Conservation (phyloP, 1,140 invertebrate genomes). For the Lepidurus packardi region DNA sequence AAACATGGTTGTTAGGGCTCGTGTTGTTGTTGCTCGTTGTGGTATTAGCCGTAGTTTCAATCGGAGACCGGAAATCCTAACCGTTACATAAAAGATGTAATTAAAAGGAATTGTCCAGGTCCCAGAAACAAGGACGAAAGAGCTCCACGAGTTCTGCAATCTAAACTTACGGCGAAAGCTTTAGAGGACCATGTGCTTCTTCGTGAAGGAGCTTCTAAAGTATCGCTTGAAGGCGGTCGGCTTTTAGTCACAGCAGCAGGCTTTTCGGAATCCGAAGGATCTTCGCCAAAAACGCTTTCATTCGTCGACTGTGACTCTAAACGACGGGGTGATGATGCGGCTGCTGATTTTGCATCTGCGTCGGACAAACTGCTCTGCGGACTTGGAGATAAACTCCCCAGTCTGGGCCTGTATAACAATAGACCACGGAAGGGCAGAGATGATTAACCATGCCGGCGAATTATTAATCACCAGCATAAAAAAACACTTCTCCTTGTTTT, state of each 20-base stretch:
- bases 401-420: neutral
- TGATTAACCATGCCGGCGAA: neutral
- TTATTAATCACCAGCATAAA: neutral
- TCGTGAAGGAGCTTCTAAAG: neutral
- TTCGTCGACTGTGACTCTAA: conserved; percentile 28
- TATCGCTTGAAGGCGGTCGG: neutral
- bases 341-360: conserved; percentile 25
- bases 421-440: neutral
- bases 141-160: neutral
- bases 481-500: neutral
- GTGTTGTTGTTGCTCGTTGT: neutral
- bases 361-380: conserved; percentile 28
- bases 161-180: neutral
- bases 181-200: neutral
- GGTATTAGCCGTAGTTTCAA: neutral
- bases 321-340: conserved; percentile 23
- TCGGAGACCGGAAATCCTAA: neutral
- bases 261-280: neutral
- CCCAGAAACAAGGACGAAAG: neutral
- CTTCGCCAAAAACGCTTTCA: conserved; percentile 26
- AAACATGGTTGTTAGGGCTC: conserved; percentile 7
- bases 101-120: neutral
- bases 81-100: neutral
- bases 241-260: neutral
- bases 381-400: neutral